Evolutionary conservation across 2,888 invertebrate genomes (phyloP).

Genomic region (Drosophila rubida): DNA sequence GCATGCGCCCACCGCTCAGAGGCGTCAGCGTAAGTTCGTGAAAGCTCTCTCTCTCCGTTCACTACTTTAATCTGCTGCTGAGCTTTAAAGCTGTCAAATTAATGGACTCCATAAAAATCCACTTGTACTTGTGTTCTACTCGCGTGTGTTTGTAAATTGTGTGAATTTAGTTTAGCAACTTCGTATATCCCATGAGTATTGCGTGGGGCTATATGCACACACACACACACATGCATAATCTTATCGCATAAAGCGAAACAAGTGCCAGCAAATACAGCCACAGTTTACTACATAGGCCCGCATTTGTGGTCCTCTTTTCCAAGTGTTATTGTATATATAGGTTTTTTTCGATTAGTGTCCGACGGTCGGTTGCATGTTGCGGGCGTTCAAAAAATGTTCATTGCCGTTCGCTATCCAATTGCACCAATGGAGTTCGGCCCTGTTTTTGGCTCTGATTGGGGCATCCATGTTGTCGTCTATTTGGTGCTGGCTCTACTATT

Average conservation of each 20-base stretch:
- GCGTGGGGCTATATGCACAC: constrained; percentile 19
- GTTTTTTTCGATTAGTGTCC: constrained; percentile 42
- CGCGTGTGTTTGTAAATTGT: not conserved
- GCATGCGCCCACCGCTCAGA: not conserved
- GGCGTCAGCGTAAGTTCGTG: constrained; percentile 30
- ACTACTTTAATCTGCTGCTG: not conserved
- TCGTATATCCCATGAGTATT: constrained; percentile 35
- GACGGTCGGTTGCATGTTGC: constrained; percentile 39
- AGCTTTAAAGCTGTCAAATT: constrained; percentile 3
- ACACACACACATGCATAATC: constrained; percentile 42
- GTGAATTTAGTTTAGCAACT: constrained; percentile 36
- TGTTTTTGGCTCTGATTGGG: constrained; percentile 43
- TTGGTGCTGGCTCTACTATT: constrained; percentile 51
- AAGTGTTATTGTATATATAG: constrained; percentile 12
- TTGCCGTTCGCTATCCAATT: not conserved
- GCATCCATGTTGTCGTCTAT: constrained; percentile 52
- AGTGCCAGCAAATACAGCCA: constrained; percentile 16
- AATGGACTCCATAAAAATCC: constrained; percentile 1
- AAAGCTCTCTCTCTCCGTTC: not conserved
- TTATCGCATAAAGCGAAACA: constrained; percentile 43
- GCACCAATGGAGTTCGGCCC: constrained; percentile 17
- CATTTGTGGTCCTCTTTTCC: constrained; percentile 17
- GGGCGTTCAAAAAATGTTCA: constrained; percentile 41
- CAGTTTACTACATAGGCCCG: not conserved
- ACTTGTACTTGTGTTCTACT: not conserved